A percentile compares a stretch with the other conserved stretches of the same genome.
phyloP scores from a whole-genome alignment of 2,888 invertebrate species.

The Mallateleia sp. region DNA sequence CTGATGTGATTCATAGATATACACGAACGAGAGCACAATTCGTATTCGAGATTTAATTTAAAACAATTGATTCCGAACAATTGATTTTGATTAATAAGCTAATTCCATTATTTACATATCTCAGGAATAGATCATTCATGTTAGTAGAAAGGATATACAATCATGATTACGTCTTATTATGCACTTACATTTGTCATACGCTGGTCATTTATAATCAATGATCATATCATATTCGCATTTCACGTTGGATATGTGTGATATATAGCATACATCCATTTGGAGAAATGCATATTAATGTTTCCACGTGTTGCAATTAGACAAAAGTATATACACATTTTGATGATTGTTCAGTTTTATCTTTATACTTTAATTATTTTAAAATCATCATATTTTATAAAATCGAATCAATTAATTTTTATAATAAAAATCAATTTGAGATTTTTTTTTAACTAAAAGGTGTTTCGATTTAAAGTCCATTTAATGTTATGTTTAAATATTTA shows the following conservation, averaged over 20 bases:
- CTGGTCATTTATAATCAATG: slow-evolving; percentile 57
- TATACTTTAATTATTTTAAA: too few species aligned
- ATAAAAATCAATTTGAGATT: too few species aligned
- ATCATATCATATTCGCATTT: slow-evolving; percentile 46
- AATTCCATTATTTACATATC: slow-evolving; percentile 71
- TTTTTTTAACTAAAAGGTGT: too few species aligned
- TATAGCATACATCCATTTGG: slow-evolving; percentile 9
- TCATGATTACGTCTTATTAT: slow-evolving; percentile 63
- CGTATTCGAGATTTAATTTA: slow-evolving; percentile 17
- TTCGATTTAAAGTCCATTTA: too few species aligned
- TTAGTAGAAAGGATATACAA: slow-evolving; percentile 46
- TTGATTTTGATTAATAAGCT: slow-evolving; percentile 67
- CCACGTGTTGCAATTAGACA: neutral
- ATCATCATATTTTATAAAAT: too few species aligned
- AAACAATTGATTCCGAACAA: slow-evolving; percentile 49
- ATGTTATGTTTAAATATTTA: too few species aligned
- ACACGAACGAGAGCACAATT: slow-evolving; percentile 8
- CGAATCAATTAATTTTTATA: too few species aligned
- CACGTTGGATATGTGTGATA: slow-evolving; percentile 23
- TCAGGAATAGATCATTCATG: slow-evolving; percentile 57
- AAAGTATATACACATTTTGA: neutral
- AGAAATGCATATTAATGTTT: slow-evolving; percentile 33
- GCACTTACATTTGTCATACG: slow-evolving; percentile 64
- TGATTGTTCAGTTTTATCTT: too few species aligned
- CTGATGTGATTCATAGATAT: slow-evolving; percentile 11